Conservation (phyloP, 2,113 vertebrate genomes). For the Prionailurus viverrinus region DNA sequence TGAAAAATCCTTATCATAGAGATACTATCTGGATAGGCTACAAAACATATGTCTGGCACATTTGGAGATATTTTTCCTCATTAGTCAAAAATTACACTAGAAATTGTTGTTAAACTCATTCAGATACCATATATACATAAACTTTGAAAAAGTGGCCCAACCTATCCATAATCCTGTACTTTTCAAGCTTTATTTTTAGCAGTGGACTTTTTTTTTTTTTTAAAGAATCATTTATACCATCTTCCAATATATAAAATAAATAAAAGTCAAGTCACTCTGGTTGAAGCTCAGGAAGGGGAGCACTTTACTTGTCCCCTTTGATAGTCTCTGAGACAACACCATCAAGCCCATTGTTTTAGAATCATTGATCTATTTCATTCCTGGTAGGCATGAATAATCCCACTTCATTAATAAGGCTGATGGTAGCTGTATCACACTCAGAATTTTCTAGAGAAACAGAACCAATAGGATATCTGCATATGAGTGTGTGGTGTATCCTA, state of each 20-base stretch:
- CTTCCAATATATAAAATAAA: slow-evolving; percentile 7
- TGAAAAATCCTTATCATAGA: neutral
- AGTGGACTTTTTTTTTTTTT: neutral
- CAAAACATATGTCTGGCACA: slow-evolving; percentile 13
- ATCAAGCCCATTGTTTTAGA: neutral
- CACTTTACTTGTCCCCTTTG: neutral
- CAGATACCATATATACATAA: neutral
- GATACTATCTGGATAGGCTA: neutral
- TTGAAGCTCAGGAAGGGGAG: neutral
- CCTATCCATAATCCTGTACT: slow-evolving; percentile 15
- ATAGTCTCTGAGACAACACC: neutral
- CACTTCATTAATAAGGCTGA: neutral
- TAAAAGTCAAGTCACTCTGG: slow-evolving; percentile 5
- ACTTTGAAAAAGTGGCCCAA: neutral
- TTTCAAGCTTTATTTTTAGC: slow-evolving; percentile 29
- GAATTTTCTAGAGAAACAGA: slow-evolving; percentile 49
- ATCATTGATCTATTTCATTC: neutral
- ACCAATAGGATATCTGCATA: neutral
- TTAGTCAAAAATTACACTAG: neutral
- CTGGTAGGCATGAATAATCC: neutral
- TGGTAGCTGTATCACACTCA: neutral
- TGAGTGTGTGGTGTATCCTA: neutral
- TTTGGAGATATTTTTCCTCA: neutral
- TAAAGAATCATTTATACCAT: neutral
- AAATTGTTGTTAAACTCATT: neutral